Base-by-base conservation (phyloP, 2,797 vertebrate genomes). In the Paratrypauchen microcephalus region DNA sequence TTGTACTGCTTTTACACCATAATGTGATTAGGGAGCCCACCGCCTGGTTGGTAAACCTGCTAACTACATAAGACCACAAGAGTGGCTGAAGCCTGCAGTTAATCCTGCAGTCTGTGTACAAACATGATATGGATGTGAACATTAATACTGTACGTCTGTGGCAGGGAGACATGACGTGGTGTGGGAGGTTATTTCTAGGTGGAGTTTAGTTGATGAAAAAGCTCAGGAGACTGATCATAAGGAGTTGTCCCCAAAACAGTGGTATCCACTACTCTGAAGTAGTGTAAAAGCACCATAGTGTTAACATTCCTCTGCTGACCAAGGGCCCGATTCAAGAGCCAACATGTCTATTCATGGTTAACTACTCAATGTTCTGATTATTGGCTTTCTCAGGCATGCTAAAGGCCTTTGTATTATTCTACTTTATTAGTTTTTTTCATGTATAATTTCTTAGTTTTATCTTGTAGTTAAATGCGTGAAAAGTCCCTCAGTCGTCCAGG, bases 251-350 rank as follows among this genome's bases (percentile, higher is more conserved):
- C 60, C 78, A 89, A 65, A 86, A 86, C 69, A 82, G 74, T 78
- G 72, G 71, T 79, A 84, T 81, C 78, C 82, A 77, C 79, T 81
- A 77, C 79, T 81, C 78, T 67, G 83, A 36, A 76, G 77, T 76
- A 69, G 75, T 84, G 81, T 70, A 56, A 86, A 84, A 85, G 70
- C 86, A 89, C 83, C 86, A 26, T 85, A 79, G 87, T 86, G 87
- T 91, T 87, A 92, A 90, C 90, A 92, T 93, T 93, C 91, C 86
- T 91, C 71, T 68, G 80, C 82, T 91, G 90, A 91, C 90, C 91
- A 90, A 66, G 76, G 81, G 79, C 83, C 72, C 70, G 65, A 57
- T 80, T 84, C 91, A 88, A 89, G 92, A 88, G 79, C 83, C 86
- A 77, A 86, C 91, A 90, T 82, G 91, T 87, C 88, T 87, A 73